Evolutionary conservation across 2,888 invertebrate genomes (phyloP), one percentile per base, ranked within the genome.

Genomic region (Troides aeacus): DNA sequence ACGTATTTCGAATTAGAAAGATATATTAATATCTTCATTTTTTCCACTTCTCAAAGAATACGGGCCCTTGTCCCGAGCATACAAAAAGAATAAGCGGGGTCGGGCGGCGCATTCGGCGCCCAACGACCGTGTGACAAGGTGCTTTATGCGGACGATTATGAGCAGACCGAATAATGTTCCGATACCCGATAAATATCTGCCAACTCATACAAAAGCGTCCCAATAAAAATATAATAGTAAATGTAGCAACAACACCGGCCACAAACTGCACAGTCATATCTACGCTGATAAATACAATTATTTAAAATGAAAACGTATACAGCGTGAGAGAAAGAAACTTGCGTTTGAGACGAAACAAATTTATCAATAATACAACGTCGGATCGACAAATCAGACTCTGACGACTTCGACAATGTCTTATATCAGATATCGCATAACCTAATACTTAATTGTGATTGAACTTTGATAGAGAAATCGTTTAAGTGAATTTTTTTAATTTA

Each of bases 21-120:
- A 92, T 91, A 91, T 90, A 91, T 91, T 92, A 91, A 92, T 92
- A 91, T 91, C 91, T 92, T 89, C 84, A 92, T 92, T 92, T 92
- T 92, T 92, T 92, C 90, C 90, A 90, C 86, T 85, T 90, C 90
- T 88, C 90, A 81, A 84, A 91, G 90, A 90, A 90, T 90, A 90
- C 83, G 39, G 82, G 84, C 83, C 85, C 84, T 84, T 85, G 85
- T 81, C 81, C 84, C 81, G 78, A 80, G 80, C 83, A 81, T 81
- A 91, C 91, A 91, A 91, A 92, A 92, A 89, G 90, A 90, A 87
- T 85, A 86, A 75, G 81, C 84, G 83, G 87, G 89, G 86, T 85
- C 87, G 86, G 79, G 80, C 85, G 81, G 81, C 86, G 87, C 86
- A 88, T 89, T 89, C 85, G 89, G 88, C 89, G 90, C 89, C 90